A percentile compares a stretch with the other conserved stretches of the same genome.
Evolutionary conservation across 2,888 invertebrate species (phyloP).

Genomic region (Deilephila porcellus): DNA sequence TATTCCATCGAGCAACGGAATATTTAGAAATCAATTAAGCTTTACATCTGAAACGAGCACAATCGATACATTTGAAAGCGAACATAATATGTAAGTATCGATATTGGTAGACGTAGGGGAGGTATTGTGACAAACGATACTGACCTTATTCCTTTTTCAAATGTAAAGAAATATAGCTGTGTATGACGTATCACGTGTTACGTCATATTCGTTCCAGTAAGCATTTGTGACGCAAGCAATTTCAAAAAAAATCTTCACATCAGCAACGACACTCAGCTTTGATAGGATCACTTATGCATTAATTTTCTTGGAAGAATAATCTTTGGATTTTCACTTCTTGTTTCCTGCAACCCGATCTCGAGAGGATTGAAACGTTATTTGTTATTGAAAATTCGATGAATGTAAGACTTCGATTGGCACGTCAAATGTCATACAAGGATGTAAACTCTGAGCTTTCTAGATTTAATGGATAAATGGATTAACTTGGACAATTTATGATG

Average conservation of each 20-base stretch:
- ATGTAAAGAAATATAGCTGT: not conserved
- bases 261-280: not conserved
- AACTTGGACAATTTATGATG: too few species aligned
- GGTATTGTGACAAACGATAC: not conserved
- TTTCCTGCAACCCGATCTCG: too few species aligned
- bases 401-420: too few species aligned
- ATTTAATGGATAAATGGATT: too few species aligned
- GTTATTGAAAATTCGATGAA: too few species aligned
- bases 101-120: not conserved
- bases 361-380: too few species aligned
- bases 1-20: too few species aligned
- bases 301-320: too few species aligned
- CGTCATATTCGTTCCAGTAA: not conserved
- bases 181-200: not conserved
- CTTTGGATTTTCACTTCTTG: too few species aligned
- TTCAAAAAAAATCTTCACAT: slow-evolving; percentile 1
- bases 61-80: not conserved
- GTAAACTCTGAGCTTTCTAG: too few species aligned
- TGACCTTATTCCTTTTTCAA: not conserved
- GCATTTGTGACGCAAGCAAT: not conserved
- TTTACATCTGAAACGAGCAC: not conserved
- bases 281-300: not conserved
- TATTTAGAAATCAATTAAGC: not conserved
- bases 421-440: too few species aligned
- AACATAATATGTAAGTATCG: not conserved